Percentiles rank a stretch among this genome's conserved stretches.
Evolutionary conservation across 2,113 vertebrate genomes (phyloP).

Genomic region (Nicator chloris): DNA sequence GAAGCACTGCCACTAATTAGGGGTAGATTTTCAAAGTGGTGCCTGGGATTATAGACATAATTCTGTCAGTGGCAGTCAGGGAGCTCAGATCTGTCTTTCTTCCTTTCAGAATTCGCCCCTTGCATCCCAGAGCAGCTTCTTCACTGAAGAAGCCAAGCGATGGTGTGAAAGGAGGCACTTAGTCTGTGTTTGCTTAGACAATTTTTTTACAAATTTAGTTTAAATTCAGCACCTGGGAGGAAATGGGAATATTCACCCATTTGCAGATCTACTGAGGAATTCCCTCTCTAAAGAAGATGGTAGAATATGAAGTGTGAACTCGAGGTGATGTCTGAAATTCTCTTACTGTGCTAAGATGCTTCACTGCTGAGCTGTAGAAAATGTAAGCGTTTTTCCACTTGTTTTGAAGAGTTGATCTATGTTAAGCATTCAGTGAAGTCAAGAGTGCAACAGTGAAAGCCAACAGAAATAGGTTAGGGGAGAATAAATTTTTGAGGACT

Average conservation of each 20-base stretch:
- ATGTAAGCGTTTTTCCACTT: background rate
- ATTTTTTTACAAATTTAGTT: background rate
- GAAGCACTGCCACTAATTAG: constrained; percentile 20
- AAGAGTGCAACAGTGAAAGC: background rate
- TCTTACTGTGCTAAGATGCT: background rate
- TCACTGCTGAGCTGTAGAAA: background rate
- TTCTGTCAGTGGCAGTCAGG: background rate
- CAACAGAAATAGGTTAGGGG: background rate
- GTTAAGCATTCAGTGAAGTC: background rate
- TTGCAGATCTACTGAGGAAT: background rate
- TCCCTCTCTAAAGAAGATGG: background rate
- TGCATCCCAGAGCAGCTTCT: background rate
- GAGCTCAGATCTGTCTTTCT: background rate
- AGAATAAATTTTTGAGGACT: background rate
- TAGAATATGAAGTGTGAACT: background rate
- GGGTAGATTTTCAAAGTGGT: background rate
- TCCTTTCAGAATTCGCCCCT: background rate
- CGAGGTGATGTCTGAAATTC: background rate
- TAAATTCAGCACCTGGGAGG: background rate
- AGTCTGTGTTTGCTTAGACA: background rate
- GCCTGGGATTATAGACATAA: constrained; percentile 1
- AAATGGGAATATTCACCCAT: background rate
- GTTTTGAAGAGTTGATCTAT: background rate
- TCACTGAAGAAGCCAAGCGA: background rate
- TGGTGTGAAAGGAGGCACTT: background rate